A percentile compares a stretch with the other conserved stretches of the same genome.
phyloP scores from a whole-genome alignment of 2,113 vertebrate genomes.

The Amphiprion percula region DNA sequence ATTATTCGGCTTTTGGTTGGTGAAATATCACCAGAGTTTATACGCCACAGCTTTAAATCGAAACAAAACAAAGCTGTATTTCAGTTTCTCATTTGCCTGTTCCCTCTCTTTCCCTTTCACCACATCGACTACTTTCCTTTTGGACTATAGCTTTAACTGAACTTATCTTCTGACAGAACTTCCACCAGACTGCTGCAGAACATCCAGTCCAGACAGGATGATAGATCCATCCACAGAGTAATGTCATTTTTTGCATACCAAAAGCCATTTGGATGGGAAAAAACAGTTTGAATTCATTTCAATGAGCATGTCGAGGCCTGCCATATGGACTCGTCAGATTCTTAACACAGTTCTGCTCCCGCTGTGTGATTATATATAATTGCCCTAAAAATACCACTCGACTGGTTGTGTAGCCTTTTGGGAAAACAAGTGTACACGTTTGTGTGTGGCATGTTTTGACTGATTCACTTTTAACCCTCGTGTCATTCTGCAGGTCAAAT shows the following conservation, averaged over 20 bases:
- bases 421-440: constrained; percentile 31
- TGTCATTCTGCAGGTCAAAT: no score
- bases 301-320: neutral
- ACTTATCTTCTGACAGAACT: neutral
- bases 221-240: neutral
- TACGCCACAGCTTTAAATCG: neutral
- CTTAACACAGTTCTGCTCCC: constrained; percentile 15
- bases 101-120: neutral
- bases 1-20: no score
- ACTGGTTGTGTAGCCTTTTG: constrained; percentile 37
- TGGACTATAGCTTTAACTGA: neutral
- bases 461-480: constrained; percentile 11
- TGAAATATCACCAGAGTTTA: no score
- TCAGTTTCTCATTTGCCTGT: no score
- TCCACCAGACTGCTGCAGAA: neutral
- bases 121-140: neutral
- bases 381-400: constrained; percentile 49
- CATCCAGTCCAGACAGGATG: neutral
- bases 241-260: neutral
- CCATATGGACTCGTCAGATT: constrained; percentile 14
- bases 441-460: constrained; percentile 23
- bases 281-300: neutral
- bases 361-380: constrained; percentile 59
- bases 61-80: neutral
- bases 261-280: constrained; percentile 15